A percentile compares a stretch with the other conserved stretches of the same genome.
Conservation (phyloP, 2,888 invertebrate genomes). For the Nomada hirtipes region DNA sequence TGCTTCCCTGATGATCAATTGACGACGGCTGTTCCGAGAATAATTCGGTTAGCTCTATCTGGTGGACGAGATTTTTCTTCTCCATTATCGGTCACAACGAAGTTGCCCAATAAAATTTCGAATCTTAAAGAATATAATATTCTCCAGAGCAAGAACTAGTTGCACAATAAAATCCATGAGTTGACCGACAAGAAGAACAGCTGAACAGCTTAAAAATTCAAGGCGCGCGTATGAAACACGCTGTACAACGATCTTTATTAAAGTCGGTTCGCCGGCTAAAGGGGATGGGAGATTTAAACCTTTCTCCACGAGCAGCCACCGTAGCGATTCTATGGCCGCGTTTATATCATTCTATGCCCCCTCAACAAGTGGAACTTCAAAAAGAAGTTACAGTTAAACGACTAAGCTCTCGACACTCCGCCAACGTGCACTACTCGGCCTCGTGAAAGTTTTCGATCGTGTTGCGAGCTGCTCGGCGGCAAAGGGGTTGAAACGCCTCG, state of each 20-base stretch:
- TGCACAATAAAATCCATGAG: too few species aligned
- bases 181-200: too few species aligned
- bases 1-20: too few species aligned
- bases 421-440: constrained; percentile 3
- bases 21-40: too few species aligned
- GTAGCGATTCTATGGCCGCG: constrained; percentile 44
- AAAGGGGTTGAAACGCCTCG: constrained; percentile 5
- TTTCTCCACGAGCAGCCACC: constrained; percentile 26
- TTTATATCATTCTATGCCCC: constrained; percentile 50
- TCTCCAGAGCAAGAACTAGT: too few species aligned
- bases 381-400: constrained; percentile 52
- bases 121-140: too few species aligned
- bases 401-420: constrained; percentile 25
- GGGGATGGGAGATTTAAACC: constrained; percentile 50
- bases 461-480: background rate
- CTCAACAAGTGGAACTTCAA: constrained; percentile 50
- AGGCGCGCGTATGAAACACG: constrained; percentile 6
- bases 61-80: too few species aligned
- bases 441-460: constrained; percentile 31
- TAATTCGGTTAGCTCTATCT: too few species aligned
- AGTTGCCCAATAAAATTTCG: too few species aligned
- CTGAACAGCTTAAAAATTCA: too few species aligned
- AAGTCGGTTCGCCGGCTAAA: constrained; percentile 44
- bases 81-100: too few species aligned
- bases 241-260: constrained; percentile 47